phyloP scores from a whole-genome alignment of 1,140 invertebrate species.

The Melipona quadrifasciata region DNA sequence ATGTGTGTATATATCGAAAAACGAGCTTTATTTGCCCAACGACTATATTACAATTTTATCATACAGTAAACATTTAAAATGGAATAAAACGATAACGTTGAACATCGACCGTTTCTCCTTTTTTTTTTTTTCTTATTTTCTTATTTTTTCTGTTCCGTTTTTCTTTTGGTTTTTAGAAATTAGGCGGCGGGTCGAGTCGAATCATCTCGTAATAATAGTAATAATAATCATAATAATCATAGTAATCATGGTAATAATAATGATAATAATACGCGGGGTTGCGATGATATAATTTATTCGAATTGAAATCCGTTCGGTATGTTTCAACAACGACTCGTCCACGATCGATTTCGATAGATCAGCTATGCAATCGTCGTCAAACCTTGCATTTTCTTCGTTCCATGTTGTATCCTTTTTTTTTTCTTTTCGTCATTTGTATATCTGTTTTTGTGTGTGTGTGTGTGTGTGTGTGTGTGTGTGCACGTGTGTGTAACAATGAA shows the following conservation, averaged over 20 bases:
- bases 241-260: background rate
- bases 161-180: slow-evolving; percentile 69
- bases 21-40: slow-evolving; percentile 80
- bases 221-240: slow-evolving; percentile 7
- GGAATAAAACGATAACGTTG: slow-evolving; percentile 76
- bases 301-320: slow-evolving; percentile 12
- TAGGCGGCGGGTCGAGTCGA: slow-evolving; percentile 62
- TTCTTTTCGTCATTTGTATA: background rate
- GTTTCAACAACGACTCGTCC: slow-evolving; percentile 33
- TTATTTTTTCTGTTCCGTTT: background rate
- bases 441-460: background rate
- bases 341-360: slow-evolving; percentile 40
- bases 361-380: slow-evolving; percentile 38
- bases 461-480: background rate
- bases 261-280: slow-evolving; percentile 20
- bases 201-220: slow-evolving; percentile 32
- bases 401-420: slow-evolving; percentile 18
- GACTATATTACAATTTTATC: slow-evolving; percentile 80
- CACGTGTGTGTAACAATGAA: background rate
- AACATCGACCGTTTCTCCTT: slow-evolving; percentile 66
- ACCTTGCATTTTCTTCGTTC: background rate
- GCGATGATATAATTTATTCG: slow-evolving; percentile 44
- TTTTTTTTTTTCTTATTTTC: too few species aligned
- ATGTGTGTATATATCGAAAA: slow-evolving; percentile 67
- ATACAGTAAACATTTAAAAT: slow-evolving; percentile 80